Conservation (phyloP, 2,888 invertebrate genomes). For the Patella caerulea region DNA sequence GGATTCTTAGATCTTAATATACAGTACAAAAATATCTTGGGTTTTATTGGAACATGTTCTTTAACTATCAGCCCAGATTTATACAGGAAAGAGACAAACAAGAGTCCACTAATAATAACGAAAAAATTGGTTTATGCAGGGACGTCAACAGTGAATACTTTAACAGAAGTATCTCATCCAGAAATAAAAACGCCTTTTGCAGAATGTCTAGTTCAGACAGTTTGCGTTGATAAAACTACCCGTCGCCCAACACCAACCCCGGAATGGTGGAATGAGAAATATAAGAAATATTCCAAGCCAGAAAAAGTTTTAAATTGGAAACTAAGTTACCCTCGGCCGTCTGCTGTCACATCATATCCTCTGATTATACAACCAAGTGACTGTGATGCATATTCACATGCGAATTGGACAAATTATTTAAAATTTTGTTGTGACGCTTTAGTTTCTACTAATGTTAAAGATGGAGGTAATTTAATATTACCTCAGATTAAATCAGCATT, state of each 20-base stretch:
- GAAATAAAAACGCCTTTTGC: constrained; percentile 13
- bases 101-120: constrained; percentile 25
- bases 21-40: constrained; percentile 16
- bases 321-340: background rate
- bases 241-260: constrained; percentile 25
- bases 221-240: constrained; percentile 24
- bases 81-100: constrained; percentile 19
- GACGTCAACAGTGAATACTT: constrained; percentile 19
- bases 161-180: constrained; percentile 16
- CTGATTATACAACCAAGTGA: constrained; percentile 22
- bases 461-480: background rate
- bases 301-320: background rate
- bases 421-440: constrained; percentile 28
- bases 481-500: constrained; percentile 21
- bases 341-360: background rate
- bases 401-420: constrained; percentile 30
- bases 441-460: constrained; percentile 16
- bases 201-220: constrained; percentile 28
- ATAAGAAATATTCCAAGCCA: background rate
- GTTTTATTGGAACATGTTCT: constrained; percentile 25
- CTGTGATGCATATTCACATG: constrained; percentile 28
- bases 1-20: constrained; percentile 24
- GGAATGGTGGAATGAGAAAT: constrained; percentile 35
- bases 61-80: constrained; percentile 19
- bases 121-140: constrained; percentile 24